A percentile compares a stretch with the other conserved stretches of the same genome.
Conservation (phyloP, 2,797 vertebrate species). For the Tarsius wallacei region DNA sequence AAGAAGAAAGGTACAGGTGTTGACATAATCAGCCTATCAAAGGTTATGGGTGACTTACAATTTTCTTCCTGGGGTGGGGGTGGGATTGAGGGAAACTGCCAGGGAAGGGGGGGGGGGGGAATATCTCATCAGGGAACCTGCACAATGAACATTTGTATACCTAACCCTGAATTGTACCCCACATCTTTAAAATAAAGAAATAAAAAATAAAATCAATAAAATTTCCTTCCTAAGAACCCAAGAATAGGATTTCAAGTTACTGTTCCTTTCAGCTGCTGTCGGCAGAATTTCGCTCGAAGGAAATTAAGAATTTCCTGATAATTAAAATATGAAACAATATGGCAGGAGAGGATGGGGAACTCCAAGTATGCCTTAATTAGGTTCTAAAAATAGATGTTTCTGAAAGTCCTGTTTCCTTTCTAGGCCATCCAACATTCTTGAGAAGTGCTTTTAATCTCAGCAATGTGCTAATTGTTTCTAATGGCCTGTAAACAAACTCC, state of each 20-base stretch:
- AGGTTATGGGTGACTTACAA: background rate
- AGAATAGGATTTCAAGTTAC: background rate
- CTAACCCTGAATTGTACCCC: no score
- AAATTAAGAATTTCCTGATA: constrained; percentile 72
- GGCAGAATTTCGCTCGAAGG: constrained; percentile 33
- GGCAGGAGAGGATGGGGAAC: constrained; percentile 39
- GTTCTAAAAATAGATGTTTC: constrained; percentile 76
- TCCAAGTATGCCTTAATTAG: constrained; percentile 76
- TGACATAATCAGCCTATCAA: background rate
- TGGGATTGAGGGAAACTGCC: no score
- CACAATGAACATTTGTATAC: no score
- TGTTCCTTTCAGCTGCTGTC: background rate
- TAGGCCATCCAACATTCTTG: background rate
- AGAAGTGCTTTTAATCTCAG: constrained; percentile 65
- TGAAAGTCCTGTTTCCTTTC: constrained; percentile 49
- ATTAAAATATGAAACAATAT: constrained; percentile 73
- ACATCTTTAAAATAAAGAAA: no score
- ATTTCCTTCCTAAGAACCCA: background rate
- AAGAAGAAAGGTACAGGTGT: background rate
- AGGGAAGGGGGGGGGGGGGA: no score
- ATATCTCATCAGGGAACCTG: no score
- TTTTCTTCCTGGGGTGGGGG: no score
- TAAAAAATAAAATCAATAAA: no score
- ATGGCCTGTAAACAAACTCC: constrained; percentile 82
- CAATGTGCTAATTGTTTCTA: constrained; percentile 82